Percentiles rank a stretch among this genome's conserved stretches.
Conservation (phyloP, 2,888 invertebrate genomes). For the Shargacucullia verbasci region DNA sequence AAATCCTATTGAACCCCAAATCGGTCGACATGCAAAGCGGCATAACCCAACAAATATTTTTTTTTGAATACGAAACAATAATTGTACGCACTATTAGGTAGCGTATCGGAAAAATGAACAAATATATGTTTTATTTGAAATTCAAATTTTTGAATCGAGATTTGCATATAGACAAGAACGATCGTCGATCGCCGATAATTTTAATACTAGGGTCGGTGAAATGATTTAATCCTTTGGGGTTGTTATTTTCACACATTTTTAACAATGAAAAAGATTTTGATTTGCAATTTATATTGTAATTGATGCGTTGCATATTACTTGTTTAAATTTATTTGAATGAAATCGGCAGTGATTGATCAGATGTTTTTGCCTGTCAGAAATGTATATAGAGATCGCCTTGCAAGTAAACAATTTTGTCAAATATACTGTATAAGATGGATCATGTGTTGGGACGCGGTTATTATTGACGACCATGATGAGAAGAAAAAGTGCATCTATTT, state of each 20-base stretch:
- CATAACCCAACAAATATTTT: slow-evolving; percentile 56
- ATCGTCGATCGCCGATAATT: slow-evolving; percentile 80
- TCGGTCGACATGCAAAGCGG: slow-evolving; percentile 57
- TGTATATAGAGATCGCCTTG: neutral
- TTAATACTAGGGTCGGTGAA: slow-evolving; percentile 72
- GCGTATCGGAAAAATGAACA: slow-evolving; percentile 81
- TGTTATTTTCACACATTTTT: slow-evolving; percentile 64
- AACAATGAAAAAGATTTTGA: slow-evolving; percentile 56
- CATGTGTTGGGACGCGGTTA: too few relatives aligned
- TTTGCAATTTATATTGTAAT: slow-evolving; percentile 54
- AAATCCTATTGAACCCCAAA: slow-evolving; percentile 70
- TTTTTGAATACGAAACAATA: slow-evolving; percentile 76
- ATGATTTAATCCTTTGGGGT: slow-evolving; percentile 61
- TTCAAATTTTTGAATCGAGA: slow-evolving; percentile 80
- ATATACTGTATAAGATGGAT: too few relatives aligned
- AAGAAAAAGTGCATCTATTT: too few relatives aligned
- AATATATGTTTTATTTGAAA: slow-evolving; percentile 80
- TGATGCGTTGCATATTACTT: slow-evolving; percentile 22
- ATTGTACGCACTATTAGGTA: slow-evolving; percentile 76
- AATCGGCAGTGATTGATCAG: slow-evolving; percentile 38
- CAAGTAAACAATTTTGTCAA: too few relatives aligned
- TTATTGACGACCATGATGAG: too few relatives aligned
- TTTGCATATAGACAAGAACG: slow-evolving; percentile 86
- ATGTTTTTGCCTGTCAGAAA: slow-evolving; percentile 15
- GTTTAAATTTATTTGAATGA: slow-evolving; percentile 27